phyloP scores from a whole-genome alignment of 2,113 vertebrate species.

The Eurystomus gularis region DNA sequence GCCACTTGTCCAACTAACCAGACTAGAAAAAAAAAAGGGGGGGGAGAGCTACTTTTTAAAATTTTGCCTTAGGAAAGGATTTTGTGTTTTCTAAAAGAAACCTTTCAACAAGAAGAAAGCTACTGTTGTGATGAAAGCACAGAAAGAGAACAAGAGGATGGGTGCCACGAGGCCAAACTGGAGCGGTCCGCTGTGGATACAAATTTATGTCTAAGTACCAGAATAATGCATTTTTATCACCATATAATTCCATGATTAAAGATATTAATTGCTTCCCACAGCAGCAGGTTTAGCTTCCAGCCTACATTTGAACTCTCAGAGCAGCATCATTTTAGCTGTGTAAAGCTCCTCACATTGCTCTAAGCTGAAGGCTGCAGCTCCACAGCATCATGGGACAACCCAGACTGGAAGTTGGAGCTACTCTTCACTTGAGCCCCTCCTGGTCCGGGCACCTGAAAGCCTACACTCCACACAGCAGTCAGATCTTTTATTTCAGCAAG shows the following conservation, averaged over 20 bases:
- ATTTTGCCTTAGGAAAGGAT: neutral
- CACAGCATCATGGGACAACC: neutral
- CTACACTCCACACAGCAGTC: neutral
- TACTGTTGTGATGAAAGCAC: neutral
- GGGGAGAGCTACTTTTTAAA: neutral
- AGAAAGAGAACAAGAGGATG: neutral
- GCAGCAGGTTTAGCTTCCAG: neutral
- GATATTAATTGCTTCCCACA: neutral
- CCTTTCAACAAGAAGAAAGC: neutral
- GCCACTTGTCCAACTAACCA: neutral
- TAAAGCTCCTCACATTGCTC: neutral
- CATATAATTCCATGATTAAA: neutral
- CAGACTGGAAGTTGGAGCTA: fast-evolving
- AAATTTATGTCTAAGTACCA: neutral
- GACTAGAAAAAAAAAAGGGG: neutral
- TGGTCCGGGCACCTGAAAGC: neutral
- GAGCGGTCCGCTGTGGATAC: neutral
- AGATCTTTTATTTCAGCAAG: neutral
- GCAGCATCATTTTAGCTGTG: neutral
- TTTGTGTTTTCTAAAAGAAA: neutral
- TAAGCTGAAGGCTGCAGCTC: neutral
- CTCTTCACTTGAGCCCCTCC: neutral
- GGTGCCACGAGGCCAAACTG: neutral
- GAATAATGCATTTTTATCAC: neutral
- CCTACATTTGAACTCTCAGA: neutral